Percentiles rank a stretch among this genome's conserved stretches.
Conservation (phyloP, 2,113 vertebrate species). For the Vidua chalybeata region DNA sequence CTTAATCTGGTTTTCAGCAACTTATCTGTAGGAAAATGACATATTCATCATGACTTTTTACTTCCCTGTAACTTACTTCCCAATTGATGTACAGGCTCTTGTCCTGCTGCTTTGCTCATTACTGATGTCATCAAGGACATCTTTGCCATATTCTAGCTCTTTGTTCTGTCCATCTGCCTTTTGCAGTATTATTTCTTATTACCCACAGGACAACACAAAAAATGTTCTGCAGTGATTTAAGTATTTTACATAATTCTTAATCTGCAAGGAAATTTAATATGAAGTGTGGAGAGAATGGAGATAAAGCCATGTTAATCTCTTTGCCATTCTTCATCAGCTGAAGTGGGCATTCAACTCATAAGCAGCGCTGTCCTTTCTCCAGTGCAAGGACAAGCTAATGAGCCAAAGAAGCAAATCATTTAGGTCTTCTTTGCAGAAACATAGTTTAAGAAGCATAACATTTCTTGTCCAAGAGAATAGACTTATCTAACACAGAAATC, state of each 20-base stretch:
- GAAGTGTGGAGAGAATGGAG: neutral
- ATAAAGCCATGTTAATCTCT: conserved; percentile 3
- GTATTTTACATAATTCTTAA: conserved; percentile 4
- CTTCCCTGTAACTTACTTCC: neutral
- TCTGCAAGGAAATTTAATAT: conserved; percentile 7
- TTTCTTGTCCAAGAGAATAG: neutral
- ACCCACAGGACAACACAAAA: neutral
- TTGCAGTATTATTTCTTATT: neutral
- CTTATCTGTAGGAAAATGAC: neutral
- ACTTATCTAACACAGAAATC: neutral
- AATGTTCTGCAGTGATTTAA: neutral
- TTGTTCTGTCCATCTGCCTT: neutral
- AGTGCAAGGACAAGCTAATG: conserved; percentile 49
- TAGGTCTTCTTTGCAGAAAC: neutral
- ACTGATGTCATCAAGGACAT: too few species aligned
- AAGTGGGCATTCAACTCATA: neutral
- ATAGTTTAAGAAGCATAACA: neutral
- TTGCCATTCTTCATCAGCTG: neutral
- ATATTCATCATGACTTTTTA: neutral
- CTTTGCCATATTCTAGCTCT: neutral
- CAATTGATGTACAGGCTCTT: neutral
- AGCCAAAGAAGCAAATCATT: conserved; percentile 41
- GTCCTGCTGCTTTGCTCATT: neutral
- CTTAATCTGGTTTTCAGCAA: neutral
- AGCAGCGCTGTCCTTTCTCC: conserved; percentile 23